Evolutionary conservation across 2,113 vertebrate species (phyloP).

Genomic region (Hypomesus transpacificus): DNA sequence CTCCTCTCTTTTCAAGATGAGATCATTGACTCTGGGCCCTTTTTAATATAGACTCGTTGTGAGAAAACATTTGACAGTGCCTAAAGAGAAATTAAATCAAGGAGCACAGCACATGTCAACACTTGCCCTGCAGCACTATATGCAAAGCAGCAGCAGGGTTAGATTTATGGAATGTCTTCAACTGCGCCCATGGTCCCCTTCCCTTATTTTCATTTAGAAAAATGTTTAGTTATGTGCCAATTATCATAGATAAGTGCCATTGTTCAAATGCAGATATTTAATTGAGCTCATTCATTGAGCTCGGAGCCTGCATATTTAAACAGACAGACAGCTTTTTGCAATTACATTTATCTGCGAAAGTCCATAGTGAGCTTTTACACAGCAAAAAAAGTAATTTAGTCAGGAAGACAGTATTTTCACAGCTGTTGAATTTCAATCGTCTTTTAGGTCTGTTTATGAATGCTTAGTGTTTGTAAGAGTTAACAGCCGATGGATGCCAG

Average conservation of each 20-base stretch:
- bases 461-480: not conserved
- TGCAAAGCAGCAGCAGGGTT: slow-evolving; percentile 11
- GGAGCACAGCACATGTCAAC: slow-evolving; percentile 25
- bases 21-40: slow-evolving; percentile 31
- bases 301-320: slow-evolving; percentile 43
- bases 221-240: slow-evolving; percentile 37
- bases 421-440: slow-evolving; percentile 56
- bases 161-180: slow-evolving; percentile 7
- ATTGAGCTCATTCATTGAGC: slow-evolving; percentile 49
- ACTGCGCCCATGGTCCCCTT: slow-evolving; percentile 15
- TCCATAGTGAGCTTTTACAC: slow-evolving; percentile 43
- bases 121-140: not conserved
- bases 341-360: slow-evolving; percentile 65
- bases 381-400: slow-evolving; percentile 55
- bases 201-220: slow-evolving; percentile 31
- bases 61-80: slow-evolving; percentile 45
- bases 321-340: slow-evolving; percentile 52
- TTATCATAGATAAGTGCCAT: slow-evolving; percentile 42
- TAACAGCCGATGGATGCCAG: slow-evolving; percentile 25
- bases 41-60: slow-evolving; percentile 43
- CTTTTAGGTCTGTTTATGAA: slow-evolving; percentile 42
- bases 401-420: slow-evolving; percentile 42
- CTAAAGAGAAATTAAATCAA: slow-evolving; percentile 40
- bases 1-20: slow-evolving; percentile 25
- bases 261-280: slow-evolving; percentile 54